Evolutionary conservation across 2,113 vertebrate genomes (phyloP).

Genomic region (Melanotaenia duboulayi): DNA sequence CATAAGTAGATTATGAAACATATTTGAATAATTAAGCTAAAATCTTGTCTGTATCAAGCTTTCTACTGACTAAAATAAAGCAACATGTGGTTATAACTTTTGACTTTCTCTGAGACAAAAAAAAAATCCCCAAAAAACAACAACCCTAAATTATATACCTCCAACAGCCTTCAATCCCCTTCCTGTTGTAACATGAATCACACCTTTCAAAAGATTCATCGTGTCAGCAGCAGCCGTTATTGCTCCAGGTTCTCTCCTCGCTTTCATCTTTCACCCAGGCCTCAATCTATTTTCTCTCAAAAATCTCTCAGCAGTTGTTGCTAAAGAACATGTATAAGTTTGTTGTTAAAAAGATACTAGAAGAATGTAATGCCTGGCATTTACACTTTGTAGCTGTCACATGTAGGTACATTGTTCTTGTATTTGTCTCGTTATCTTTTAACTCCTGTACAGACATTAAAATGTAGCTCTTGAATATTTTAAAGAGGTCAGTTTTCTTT

Average conservation of each 20-base stretch:
- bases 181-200: neutral
- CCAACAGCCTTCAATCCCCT: neutral
- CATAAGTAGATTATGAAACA: no score
- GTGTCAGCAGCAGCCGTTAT: neutral
- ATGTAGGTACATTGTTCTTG: neutral
- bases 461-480: no score
- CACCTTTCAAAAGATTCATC: conserved; percentile 1
- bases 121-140: neutral
- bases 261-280: neutral
- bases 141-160: neutral
- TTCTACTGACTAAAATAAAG: neutral
- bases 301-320: conserved; percentile 3
- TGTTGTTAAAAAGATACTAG: neutral
- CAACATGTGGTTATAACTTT: neutral
- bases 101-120: no score
- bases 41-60: no score
- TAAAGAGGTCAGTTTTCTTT: no score
- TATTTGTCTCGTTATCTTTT: neutral
- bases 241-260: neutral
- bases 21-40: no score
- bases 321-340: neutral
- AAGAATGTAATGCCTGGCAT: neutral
- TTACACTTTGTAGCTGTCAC: neutral
- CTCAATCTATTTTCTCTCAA: conserved; percentile 3
- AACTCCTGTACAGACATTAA: no score